Evolutionary conservation across 2,113 vertebrate species (phyloP).

Genomic region (Nothobranchius kuhntae): DNA sequence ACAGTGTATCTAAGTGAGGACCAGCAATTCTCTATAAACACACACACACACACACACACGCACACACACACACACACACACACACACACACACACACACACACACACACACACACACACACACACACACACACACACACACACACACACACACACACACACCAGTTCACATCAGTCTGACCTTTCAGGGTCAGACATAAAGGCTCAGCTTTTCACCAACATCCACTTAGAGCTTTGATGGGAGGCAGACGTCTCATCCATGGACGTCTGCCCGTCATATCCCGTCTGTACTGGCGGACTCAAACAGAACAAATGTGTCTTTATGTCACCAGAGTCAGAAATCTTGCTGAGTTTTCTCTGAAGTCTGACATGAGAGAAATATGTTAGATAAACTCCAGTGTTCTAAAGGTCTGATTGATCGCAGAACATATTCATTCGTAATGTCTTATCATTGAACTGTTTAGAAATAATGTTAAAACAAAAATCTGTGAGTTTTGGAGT

Average conservation of each 20-base stretch:
- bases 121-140: not conserved
- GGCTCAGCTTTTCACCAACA: slow-evolving; percentile 70
- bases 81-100: not conserved
- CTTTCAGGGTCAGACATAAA: slow-evolving; percentile 68
- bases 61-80: slow-evolving; percentile 8
- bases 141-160: slow-evolving; percentile 11
- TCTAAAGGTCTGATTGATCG: too few relatives aligned
- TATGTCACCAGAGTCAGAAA: slow-evolving; percentile 40
- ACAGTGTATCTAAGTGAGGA: too few relatives aligned
- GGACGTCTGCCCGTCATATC: slow-evolving; percentile 58
- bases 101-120: too few relatives aligned
- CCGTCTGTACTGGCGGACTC: slow-evolving; percentile 46
- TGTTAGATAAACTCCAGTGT: not conserved
- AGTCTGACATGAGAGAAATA: slow-evolving; percentile 34
- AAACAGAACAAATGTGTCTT: slow-evolving; percentile 63
- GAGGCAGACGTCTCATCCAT: slow-evolving; percentile 49
- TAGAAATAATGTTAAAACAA: too few relatives aligned
- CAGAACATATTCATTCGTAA: too few relatives aligned
- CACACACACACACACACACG: too few relatives aligned
- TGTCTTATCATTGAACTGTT: too few relatives aligned
- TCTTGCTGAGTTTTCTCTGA: slow-evolving; percentile 19
- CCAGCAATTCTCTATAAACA: too few relatives aligned
- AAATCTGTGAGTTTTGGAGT: too few relatives aligned
- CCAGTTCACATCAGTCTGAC: slow-evolving; percentile 38
- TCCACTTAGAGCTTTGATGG: slow-evolving; percentile 59